Percentiles rank a stretch among this genome's conserved stretches.
phyloP scores from a whole-genome alignment of 2,113 vertebrate genomes.

The Phalacrocorax brasilianus region DNA sequence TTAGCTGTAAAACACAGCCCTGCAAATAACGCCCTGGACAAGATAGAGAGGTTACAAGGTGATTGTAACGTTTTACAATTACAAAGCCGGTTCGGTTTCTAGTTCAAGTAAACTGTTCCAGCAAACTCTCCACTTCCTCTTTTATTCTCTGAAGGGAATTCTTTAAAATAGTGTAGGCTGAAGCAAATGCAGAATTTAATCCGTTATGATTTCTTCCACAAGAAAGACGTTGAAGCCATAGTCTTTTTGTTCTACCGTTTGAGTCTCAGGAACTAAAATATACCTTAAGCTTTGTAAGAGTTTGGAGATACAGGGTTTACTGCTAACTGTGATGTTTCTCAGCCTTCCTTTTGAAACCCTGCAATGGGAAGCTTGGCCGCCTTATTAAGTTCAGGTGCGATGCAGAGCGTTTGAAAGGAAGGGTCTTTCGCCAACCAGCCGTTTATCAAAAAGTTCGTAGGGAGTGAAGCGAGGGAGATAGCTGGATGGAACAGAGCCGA shows the following conservation, averaged over 20 bases:
- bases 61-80: neutral
- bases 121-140: neutral
- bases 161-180: neutral
- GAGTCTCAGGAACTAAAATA: neutral
- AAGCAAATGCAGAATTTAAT: neutral
- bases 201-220: neutral
- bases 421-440: neutral
- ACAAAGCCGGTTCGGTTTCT: neutral
- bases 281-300: neutral
- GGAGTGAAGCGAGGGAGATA: neutral
- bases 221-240: neutral
- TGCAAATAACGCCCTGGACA: neutral
- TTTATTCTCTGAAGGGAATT: neutral
- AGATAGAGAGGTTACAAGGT: neutral
- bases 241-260: neutral
- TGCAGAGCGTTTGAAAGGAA: neutral
- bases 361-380: neutral
- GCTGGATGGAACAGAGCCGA: neutral
- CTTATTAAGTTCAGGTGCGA: neutral
- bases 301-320: neutral
- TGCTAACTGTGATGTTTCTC: neutral
- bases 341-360: neutral
- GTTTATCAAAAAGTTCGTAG: neutral
- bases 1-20: neutral
- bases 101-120: neutral